A percentile compares a stretch with the other conserved stretches of the same genome.
Conservation (phyloP, 2,797 vertebrate species). For the Hylomyscus alleni region DNA sequence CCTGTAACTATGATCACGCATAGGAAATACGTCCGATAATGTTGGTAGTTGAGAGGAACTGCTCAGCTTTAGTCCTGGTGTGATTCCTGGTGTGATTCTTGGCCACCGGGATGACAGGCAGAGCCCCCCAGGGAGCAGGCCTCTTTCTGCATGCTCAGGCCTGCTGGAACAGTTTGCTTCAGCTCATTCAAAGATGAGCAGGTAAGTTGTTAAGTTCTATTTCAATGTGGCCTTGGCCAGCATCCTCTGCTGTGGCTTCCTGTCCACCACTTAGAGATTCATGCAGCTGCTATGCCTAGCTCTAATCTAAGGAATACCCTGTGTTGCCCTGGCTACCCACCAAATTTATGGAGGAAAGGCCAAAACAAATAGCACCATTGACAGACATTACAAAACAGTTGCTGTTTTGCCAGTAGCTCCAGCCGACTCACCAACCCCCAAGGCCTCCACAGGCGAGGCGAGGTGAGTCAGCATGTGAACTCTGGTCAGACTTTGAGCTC, state of each 20-base stretch:
- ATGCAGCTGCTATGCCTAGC: conserved; percentile 21
- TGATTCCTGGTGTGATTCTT: neutral
- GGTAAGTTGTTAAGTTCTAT: conserved; percentile 16
- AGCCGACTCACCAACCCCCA: conserved; percentile 36
- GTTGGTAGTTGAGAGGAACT: neutral
- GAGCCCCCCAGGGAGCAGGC: neutral
- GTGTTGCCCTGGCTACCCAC: conserved; percentile 58
- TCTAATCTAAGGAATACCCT: conserved; percentile 58
- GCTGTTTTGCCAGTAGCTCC: conserved; percentile 61
- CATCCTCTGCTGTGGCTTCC: conserved; percentile 44
- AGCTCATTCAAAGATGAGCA: conserved; percentile 36
- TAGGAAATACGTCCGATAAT: conserved; percentile 10
- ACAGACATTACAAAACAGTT: conserved; percentile 62
- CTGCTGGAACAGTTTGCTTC: neutral
- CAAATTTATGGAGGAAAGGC: conserved; percentile 71
- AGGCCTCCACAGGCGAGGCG: neutral
- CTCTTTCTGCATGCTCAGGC: conserved; percentile 21
- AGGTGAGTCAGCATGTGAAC: neutral
- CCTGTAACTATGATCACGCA: neutral
- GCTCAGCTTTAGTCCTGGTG: neutral
- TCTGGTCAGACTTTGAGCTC: conserved; percentile 25
- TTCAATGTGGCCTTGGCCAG: neutral
- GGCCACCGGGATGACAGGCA: neutral
- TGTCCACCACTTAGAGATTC: conserved; percentile 61
- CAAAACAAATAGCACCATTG: conserved; percentile 77